Evolutionary conservation across 2,113 vertebrate genomes (phyloP), one percentile per base, ranked within the genome.

Genomic region (Festucalex cinctus): DNA sequence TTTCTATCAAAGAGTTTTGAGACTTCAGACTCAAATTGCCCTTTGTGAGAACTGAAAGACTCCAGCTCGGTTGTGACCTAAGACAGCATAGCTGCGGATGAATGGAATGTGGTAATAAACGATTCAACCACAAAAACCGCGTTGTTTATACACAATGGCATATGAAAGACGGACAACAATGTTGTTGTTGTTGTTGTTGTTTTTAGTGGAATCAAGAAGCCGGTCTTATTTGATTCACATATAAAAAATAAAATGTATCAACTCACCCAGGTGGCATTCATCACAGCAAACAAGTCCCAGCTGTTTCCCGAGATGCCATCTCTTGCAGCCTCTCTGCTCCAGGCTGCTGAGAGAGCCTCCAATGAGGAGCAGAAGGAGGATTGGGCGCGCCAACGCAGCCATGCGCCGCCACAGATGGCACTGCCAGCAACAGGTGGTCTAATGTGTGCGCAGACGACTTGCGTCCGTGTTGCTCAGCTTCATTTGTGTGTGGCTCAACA

Each of bases 191-290:
- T 32, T 32, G n/a, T 32, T 32, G 28, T 32, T 32, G 28, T 32
- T 32, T 32, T 41, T 6, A 9, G 17, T 44, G 43, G 43, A 44
- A 17, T 17, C 43, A 46, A 6, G 16, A 46, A 6, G 43, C 43
- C 1, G 0, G 14, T 6, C 28, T 35, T 32, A 16, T 26, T 13
- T 54, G 53, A 54, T 24, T 9, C 13, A 35, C 3, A 12, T 19
- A 28, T 35, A 2, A 32, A 32, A 32, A 32, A 4, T 16, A 46
- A 35, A 41, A 1, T 5, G n/a, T 22, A 22, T 26, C 66, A 5
- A 53, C 73, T 66, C 59, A 92, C 91, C 91, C 77, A 87, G 76
- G 8, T 61, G 0, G 43, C 88, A 89, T 44, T 0, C 1, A 0
- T 68, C 9, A 62, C 88, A 90, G 79, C 82, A 85, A 20, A 79